A percentile compares a stretch with the other conserved stretches of the same genome.
phyloP scores from a whole-genome alignment of 1,140 invertebrate species.

The Alviniconcha marisindica region DNA sequence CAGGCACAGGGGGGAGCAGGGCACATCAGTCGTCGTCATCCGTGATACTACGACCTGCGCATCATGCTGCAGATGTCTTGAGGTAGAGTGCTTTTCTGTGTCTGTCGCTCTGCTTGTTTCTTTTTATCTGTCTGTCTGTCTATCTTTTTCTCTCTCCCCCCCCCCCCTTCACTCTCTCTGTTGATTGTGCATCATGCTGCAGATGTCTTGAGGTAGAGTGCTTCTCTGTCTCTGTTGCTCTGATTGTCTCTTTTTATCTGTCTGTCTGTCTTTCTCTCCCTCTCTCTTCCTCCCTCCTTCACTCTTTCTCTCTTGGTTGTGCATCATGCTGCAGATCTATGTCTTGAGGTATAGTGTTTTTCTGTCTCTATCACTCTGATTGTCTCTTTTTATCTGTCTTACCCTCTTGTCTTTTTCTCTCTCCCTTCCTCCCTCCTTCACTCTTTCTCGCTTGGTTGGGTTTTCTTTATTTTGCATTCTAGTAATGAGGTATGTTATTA shows the following conservation, averaged over 20 bases:
- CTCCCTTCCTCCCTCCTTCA: too few species aligned
- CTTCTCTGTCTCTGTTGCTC: neutral
- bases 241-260: constrained; percentile 17
- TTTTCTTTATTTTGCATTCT: too few species aligned
- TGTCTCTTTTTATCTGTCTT: constrained; percentile 25
- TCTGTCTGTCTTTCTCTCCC: too few species aligned
- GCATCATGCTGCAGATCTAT: neutral
- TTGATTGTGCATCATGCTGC: neutral
- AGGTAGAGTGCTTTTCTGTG: neutral
- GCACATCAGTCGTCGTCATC: neutral
- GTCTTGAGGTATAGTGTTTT: neutral
- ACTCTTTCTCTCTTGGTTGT: too few species aligned
- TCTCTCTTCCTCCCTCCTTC: too few species aligned
- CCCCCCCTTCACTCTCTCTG: too few species aligned
- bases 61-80: neutral
- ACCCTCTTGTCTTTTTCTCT: too few species aligned
- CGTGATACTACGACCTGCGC: neutral
- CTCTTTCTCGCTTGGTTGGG: too few species aligned
- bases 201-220: neutral
- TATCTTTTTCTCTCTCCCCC: too few species aligned
- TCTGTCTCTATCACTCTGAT: neutral
- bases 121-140: constrained; percentile 28
- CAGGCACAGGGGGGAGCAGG: neutral
- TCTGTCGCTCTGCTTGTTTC: constrained; percentile 11
- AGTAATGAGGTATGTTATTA: too few species aligned